These are phyloP conservation scores for Xylocopa sonorina DNA, from an alignment of 1,140 invertebrate genomes.

Conservation along the genomic window DNA sequence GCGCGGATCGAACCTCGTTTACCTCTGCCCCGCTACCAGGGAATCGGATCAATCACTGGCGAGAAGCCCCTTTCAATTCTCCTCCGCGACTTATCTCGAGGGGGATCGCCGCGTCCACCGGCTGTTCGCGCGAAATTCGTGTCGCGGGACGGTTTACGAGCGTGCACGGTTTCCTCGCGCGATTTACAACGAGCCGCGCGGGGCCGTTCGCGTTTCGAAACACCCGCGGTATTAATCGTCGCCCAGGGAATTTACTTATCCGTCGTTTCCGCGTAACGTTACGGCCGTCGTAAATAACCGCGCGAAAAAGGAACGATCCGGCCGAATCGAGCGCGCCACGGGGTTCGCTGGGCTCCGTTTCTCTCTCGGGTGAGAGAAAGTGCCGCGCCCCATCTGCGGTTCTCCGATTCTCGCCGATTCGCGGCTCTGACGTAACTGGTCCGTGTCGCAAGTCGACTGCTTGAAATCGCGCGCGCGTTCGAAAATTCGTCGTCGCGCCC, in stretches of 20 bases:
- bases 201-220: neutral
- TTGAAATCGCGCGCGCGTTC: constrained; percentile 3
- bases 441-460: constrained; percentile 42
- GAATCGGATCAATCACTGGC: constrained; percentile 22
- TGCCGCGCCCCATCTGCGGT: constrained; percentile 70
- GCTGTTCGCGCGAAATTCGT: neutral
- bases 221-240: constrained; percentile 28
- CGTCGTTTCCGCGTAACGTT: constrained; percentile 36
- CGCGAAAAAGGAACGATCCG: neutral
- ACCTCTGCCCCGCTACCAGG: no score
- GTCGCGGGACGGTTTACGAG: neutral
- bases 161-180: neutral
- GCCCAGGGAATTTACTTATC: constrained; percentile 24
- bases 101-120: neutral
- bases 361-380: constrained; percentile 64
- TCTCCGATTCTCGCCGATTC: constrained; percentile 46
- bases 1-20: constrained; percentile 8
- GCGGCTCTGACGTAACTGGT: neutral
- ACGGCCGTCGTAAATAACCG: constrained; percentile 30
- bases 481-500: constrained; percentile 11
- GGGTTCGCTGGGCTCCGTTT: constrained; percentile 28
- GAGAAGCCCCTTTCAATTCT: neutral
- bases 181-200: constrained; percentile 2
- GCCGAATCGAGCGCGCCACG: constrained; percentile 5
- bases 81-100: neutral